These are phyloP conservation scores for Drosophila kambysellisi DNA, from an alignment of 2,888 invertebrate species.

Conservation along the genomic window DNA sequence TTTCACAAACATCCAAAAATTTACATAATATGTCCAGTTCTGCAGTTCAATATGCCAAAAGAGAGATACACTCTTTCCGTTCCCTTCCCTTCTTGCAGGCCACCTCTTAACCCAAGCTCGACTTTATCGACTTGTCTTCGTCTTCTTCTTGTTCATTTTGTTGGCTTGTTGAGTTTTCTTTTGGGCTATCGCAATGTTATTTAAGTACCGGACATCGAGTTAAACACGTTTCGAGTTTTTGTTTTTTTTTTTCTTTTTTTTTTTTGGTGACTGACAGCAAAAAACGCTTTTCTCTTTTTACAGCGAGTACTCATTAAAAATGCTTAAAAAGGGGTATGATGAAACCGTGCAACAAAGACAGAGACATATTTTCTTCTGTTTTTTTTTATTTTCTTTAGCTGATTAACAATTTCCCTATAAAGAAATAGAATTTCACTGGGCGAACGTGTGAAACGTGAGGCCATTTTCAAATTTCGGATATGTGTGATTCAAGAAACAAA, in stretches of 20 bases:
- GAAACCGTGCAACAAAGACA: background rate
- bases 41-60: conserved; percentile 38
- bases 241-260: background rate
- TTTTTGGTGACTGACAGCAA: conserved; percentile 31
- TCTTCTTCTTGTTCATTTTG: conserved; percentile 21
- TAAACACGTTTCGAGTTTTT: conserved; percentile 61
- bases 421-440: conserved; percentile 56
- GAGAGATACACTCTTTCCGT: background rate
- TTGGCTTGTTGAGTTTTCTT: conserved; percentile 41
- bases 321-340: background rate
- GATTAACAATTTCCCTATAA: conserved; percentile 44
- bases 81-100: background rate
- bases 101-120: background rate
- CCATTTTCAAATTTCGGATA: conserved; percentile 37
- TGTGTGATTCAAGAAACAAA: conserved; percentile 7
- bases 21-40: conserved; percentile 49
- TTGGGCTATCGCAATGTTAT: conserved; percentile 54
- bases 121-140: background rate
- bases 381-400: conserved; percentile 10
- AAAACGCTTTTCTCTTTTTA: conserved; percentile 50
- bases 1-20: conserved; percentile 36
- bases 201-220: conserved; percentile 68
- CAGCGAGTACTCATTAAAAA: background rate
- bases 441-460: conserved; percentile 69
- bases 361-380: background rate